These are phyloP conservation scores for Toxotes lorentzi DNA, from an alignment of 2,797 vertebrate genomes.

Conservation along the genomic window DNA sequence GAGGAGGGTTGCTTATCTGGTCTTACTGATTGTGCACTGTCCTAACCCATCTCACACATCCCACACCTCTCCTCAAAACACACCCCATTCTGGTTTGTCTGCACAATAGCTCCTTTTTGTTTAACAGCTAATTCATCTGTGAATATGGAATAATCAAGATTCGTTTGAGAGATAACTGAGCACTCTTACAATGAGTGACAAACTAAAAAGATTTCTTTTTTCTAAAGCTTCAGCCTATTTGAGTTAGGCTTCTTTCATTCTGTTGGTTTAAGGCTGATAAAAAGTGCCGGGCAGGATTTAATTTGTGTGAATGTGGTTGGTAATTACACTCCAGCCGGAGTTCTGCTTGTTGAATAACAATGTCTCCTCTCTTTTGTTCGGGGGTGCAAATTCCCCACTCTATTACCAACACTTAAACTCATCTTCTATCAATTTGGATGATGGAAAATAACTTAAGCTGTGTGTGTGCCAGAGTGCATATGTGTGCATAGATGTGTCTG, in stretches of 20 bases:
- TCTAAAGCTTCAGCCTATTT: slow-evolving; percentile 32
- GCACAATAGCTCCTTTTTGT: slow-evolving; percentile 30
- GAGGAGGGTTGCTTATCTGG: slow-evolving; percentile 66
- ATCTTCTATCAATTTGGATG: slow-evolving; percentile 26
- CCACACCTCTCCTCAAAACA: slow-evolving; percentile 29
- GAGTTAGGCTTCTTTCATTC: slow-evolving; percentile 34
- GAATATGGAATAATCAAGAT: slow-evolving; percentile 38
- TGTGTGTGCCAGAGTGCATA: not conserved
- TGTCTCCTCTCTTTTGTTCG: slow-evolving; percentile 17
- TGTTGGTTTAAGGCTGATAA: slow-evolving; percentile 52
- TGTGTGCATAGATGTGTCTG: not conserved
- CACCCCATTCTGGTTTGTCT: slow-evolving; percentile 1
- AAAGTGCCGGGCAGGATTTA: slow-evolving; percentile 41
- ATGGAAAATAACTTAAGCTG: slow-evolving; percentile 28
- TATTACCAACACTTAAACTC: slow-evolving; percentile 34
- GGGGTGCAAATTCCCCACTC: slow-evolving; percentile 28
- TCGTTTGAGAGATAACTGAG: slow-evolving; percentile 35
- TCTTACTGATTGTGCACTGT: slow-evolving; percentile 50
- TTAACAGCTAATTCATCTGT: slow-evolving; percentile 34
- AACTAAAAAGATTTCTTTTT: slow-evolving; percentile 39
- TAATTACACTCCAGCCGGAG: slow-evolving; percentile 56
- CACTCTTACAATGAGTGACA: slow-evolving; percentile 30
- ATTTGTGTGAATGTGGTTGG: slow-evolving; percentile 44
- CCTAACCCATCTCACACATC: slow-evolving; percentile 38
- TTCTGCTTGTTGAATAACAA: slow-evolving; percentile 51